Percentiles rank a stretch among this genome's conserved stretches.
These are phyloP conservation scores for Gopherus evgoodei DNA, from an alignment of 2,113 vertebrate species.

Conservation along the genomic window DNA sequence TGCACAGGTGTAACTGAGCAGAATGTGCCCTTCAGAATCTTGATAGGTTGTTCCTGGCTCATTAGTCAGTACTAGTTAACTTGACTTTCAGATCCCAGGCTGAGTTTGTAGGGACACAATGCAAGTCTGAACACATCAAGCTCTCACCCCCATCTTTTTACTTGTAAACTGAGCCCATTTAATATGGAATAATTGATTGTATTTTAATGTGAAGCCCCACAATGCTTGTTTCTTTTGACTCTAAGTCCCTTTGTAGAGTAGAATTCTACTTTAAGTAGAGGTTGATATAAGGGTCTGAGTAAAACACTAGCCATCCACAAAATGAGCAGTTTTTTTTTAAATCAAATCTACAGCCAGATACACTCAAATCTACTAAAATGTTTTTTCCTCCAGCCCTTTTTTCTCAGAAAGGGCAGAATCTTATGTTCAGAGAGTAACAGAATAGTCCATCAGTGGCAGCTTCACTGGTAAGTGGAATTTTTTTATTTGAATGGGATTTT, in stretches of 20 bases:
- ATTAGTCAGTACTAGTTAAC: slow-evolving; percentile 3
- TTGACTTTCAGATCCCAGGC: slow-evolving; percentile 49
- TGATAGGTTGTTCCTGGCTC: slow-evolving; percentile 45
- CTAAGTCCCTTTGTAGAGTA: background rate
- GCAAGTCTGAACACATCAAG: slow-evolving; percentile 26
- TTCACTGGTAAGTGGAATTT: background rate
- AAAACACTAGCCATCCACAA: background rate
- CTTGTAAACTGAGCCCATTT: slow-evolving; percentile 17
- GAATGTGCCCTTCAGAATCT: slow-evolving; percentile 56
- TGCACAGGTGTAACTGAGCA: background rate
- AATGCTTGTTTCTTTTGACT: background rate
- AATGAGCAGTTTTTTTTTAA: background rate
- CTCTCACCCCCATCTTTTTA: slow-evolving; percentile 31
- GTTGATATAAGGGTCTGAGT: background rate
- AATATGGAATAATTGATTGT: background rate
- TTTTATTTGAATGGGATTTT: slow-evolving; percentile 7
- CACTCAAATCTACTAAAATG: background rate
- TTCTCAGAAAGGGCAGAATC: background rate
- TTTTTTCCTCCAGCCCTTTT: background rate
- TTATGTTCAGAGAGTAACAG: background rate
- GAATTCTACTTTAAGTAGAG: background rate
- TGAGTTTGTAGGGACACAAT: slow-evolving; percentile 37
- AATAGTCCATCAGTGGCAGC: background rate
- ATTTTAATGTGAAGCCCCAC: background rate
- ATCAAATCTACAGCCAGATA: background rate